Evolutionary conservation across 2,797 vertebrate species (phyloP), one percentile per base, ranked within the genome.

Genomic region (Tamandua tetradactyla): DNA sequence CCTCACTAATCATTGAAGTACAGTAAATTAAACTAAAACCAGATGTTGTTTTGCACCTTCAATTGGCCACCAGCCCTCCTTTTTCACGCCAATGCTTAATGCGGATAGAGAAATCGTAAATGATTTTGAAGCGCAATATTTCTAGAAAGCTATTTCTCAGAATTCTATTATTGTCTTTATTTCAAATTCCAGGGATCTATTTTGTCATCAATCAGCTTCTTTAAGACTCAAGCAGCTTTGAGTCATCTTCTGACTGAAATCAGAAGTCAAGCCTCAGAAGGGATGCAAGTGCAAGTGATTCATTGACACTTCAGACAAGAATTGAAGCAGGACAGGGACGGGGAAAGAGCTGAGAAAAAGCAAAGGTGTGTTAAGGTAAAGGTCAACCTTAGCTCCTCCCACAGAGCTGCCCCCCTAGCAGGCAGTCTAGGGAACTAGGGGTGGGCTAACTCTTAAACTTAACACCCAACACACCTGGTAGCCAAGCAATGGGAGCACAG

Each of bases 401-500:
- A 76, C 1, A 35, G 40, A 62, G 22, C 18, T 14, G 3, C 1
- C 3, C 3, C 8, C 11, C 3, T 82, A 22, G 7, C 13, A 72
- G 20, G 7, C 52, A 40, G 12, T 57, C 52, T 0, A 20, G 47
- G 4, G 3, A 62, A 1, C 17, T 49, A 2, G 17, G 32, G 4
- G 0, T 42, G 5, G 2, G 11, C 3, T 91, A 62, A 47, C 12
- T 8, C 30, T 66, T 40, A 71, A 74, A n/a, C n/a, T 20, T 55
- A 71, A 6, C 6, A 47, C 30, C 9, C 4, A 55, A 40, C 30
- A 40, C 15, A 62, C 30, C 18, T 32, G 40, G 59, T 49, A 44
- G 22, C 10, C 23, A n/a, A 25, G 59, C 89, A 35, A 61, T 61
- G 3, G 62, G 4, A 37, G 15, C 35, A 68, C 5, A 52, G 42